Percentiles rank a stretch among this genome's conserved stretches.
phyloP scores from a whole-genome alignment of 2,113 vertebrate species.

The Gallinago paraguaiae region DNA sequence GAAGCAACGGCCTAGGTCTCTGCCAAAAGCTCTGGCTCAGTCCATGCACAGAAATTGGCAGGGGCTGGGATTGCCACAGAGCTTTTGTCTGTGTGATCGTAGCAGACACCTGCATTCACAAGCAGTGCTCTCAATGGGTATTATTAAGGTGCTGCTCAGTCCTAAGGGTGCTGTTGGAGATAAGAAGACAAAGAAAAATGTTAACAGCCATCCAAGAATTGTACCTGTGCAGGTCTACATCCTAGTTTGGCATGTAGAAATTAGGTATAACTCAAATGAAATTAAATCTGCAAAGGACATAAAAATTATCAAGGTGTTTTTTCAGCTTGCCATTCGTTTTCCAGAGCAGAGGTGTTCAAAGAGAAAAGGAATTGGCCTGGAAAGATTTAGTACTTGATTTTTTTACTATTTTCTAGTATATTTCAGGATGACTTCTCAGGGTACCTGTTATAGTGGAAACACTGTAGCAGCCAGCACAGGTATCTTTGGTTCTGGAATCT shows the following conservation, averaged over 20 bases:
- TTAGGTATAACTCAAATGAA: background rate
- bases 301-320: background rate
- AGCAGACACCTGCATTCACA: background rate
- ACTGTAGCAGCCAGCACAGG: background rate
- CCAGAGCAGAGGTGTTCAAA: background rate
- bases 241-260: background rate
- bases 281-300: background rate
- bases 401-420: background rate
- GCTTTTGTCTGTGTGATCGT: background rate
- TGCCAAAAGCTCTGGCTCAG: background rate
- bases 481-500: background rate
- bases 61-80: background rate
- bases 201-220: background rate
- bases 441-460: background rate
- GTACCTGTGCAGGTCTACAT: background rate
- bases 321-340: background rate
- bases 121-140: background rate
- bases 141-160: background rate
- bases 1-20: background rate
- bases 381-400: background rate
- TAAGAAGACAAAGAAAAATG: background rate
- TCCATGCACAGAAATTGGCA: background rate
- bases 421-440: background rate
- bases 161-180: background rate
- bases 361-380: background rate